Conservation (phyloP, 2,888 invertebrate genomes). For the Drosophila lutescens region DNA sequence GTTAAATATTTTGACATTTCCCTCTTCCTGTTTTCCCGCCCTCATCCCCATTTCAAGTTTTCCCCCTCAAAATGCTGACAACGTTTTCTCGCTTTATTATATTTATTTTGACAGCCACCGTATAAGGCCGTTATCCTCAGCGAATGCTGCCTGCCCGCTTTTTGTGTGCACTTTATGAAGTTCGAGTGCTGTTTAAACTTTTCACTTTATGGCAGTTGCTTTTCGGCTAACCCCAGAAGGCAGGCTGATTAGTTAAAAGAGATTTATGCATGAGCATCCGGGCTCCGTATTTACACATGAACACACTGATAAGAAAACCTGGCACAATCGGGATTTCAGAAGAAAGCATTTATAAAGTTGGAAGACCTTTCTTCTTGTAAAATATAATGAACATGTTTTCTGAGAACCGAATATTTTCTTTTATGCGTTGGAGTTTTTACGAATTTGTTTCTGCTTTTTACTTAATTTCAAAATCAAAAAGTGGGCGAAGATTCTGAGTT, state of each 20-base stretch:
- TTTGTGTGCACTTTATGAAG: conserved; percentile 41
- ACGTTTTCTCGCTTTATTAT: conserved; percentile 61
- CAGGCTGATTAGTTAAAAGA: conserved; percentile 56
- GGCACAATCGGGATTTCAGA: neutral
- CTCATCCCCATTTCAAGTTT: neutral
- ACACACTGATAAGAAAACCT: neutral
- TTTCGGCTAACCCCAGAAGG: conserved; percentile 38
- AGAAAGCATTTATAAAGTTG: neutral
- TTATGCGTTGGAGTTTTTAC: too few relatives aligned
- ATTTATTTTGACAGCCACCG: conserved; percentile 75
- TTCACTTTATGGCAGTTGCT: conserved; percentile 40
- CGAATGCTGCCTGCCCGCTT: conserved; percentile 2
- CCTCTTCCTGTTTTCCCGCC: conserved; percentile 19
- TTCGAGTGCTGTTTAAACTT: conserved; percentile 49
- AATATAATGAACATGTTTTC: neutral
- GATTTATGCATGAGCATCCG: conserved; percentile 60
- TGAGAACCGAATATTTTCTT: too few relatives aligned
- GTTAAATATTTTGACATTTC: conserved; percentile 55
- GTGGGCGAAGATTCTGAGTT: neutral
- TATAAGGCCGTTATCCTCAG: conserved; percentile 45
- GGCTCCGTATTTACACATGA: conserved; percentile 16
- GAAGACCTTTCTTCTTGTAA: neutral
- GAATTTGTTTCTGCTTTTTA: too few relatives aligned
- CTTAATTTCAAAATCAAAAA: too few relatives aligned
- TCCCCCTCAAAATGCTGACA: conserved; percentile 34